phyloP scores from a whole-genome alignment of 2,797 vertebrate species.

The Premnoplex brunnescens region DNA sequence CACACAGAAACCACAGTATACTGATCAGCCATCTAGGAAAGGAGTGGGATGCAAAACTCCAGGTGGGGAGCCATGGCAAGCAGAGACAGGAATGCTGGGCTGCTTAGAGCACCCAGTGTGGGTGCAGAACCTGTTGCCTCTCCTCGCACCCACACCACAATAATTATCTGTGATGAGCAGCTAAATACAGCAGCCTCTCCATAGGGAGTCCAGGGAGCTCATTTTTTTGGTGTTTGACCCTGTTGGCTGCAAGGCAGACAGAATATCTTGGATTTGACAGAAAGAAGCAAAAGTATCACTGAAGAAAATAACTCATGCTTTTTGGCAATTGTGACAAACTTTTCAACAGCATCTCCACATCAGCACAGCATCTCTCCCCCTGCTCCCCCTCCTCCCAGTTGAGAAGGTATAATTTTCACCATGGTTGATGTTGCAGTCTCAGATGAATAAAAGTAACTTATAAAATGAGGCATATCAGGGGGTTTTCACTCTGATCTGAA shows the following conservation, averaged over 20 bases:
- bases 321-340: not conserved
- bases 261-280: not conserved
- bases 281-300: not conserved
- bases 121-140: not conserved
- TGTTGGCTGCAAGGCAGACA: not conserved
- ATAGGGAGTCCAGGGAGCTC: not conserved
- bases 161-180: not conserved
- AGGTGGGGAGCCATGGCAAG: not conserved
- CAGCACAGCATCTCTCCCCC: not conserved
- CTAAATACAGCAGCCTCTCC: not conserved
- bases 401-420: not conserved
- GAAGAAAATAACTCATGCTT: not conserved
- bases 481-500: slow-evolving; percentile 33
- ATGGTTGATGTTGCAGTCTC: not conserved
- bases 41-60: not conserved
- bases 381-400: not conserved
- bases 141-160: not conserved
- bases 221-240: not conserved
- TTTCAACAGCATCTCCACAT: slow-evolving; percentile 18
- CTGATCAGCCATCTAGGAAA: not conserved
- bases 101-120: not conserved
- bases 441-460: slow-evolving; percentile 4
- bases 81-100: not conserved
- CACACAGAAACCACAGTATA: not conserved
- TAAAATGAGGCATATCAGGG: fast-evolving